Evolutionary conservation across 2,888 invertebrate genomes (phyloP), one percentile per base, ranked within the genome.

Genomic region (Ennomos fuscantarius): DNA sequence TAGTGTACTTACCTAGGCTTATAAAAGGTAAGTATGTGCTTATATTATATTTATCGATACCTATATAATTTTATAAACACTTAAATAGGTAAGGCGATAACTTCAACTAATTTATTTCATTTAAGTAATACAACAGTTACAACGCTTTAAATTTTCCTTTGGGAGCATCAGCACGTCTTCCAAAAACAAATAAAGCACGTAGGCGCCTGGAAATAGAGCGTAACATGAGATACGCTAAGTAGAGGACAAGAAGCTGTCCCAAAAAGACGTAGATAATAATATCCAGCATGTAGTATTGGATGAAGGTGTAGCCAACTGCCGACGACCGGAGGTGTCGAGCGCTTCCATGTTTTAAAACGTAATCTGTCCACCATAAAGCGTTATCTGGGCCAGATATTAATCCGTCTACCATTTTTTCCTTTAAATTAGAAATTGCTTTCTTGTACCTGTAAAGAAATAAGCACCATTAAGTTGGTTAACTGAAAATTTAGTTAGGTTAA

Each of bases 351-450:
- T 87, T 82, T 10, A 93, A 63, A 8, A 93, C 86, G 65, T 93
- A 93, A 58, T 93, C 93, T 2, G 93, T 93, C 93, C 93, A 93
- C 86, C 89, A 89, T 0, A 93, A 69, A 0, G 93, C 93, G 44
- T 84, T 83, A 39, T 93, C 92, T 1, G 91, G 89, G 1, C 89
- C 90, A 15, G 91, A 89, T 65, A 88, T 70, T 1, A 82, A 52
- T 1, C 84, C 78, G 57, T 87, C 81, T 12, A 80, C 71, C 2
- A 83, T 76, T 43, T 69, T 73, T 8, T 67, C 67, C 43, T 76
- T 89, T 32, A 91, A 62, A 37, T 72, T 74, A 1, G 66, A 53
- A 9, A 88, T 84, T 2, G 85, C 77, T 11, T 78, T 70, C 65
- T 83, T 84, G 65, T 91, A 92, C 48, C 92, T 92, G 76, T 1